These are phyloP conservation scores for Hypotaenidia okinawae DNA, from an alignment of 2,797 vertebrate species.

Conservation along the genomic window DNA sequence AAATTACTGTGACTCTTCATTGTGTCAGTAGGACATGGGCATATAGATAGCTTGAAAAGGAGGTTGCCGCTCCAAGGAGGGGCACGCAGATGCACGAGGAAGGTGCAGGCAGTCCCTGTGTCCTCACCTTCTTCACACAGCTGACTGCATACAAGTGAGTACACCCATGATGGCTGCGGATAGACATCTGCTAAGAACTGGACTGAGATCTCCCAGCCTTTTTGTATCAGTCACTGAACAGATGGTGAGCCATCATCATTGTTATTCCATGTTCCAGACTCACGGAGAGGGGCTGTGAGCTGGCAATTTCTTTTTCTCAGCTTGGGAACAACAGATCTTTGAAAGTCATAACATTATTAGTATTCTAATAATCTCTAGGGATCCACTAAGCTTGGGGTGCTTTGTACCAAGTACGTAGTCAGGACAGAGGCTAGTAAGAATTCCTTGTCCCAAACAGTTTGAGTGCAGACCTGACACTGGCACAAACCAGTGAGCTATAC, in stretches of 20 bases:
- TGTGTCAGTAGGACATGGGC: not conserved
- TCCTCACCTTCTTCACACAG: not conserved
- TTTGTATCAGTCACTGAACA: not conserved
- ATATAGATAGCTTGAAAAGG: not conserved
- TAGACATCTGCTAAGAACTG: not conserved
- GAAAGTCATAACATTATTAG: constrained; percentile 37
- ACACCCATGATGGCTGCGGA: not conserved
- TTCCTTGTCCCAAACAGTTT: not conserved
- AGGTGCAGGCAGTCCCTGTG: not conserved
- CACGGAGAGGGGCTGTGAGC: not conserved
- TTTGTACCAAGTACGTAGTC: not conserved
- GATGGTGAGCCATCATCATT: constrained; percentile 3
- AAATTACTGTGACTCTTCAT: not conserved
- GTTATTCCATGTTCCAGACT: not conserved
- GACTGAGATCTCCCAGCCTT: not conserved
- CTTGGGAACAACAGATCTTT: constrained; percentile 33
- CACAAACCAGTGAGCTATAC: not conserved
- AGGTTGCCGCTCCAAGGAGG: not conserved
- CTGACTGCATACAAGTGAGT: not conserved
- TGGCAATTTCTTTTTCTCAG: constrained; percentile 46
- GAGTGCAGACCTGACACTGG: not conserved
- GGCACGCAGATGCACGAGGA: not conserved
- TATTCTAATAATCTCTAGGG: not conserved
- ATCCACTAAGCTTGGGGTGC: not conserved
- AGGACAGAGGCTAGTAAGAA: not conserved